Percentiles rank a stretch among this genome's conserved stretches.
Evolutionary conservation across 2,797 vertebrate species (phyloP).

Genomic region (Danio tinwini): DNA sequence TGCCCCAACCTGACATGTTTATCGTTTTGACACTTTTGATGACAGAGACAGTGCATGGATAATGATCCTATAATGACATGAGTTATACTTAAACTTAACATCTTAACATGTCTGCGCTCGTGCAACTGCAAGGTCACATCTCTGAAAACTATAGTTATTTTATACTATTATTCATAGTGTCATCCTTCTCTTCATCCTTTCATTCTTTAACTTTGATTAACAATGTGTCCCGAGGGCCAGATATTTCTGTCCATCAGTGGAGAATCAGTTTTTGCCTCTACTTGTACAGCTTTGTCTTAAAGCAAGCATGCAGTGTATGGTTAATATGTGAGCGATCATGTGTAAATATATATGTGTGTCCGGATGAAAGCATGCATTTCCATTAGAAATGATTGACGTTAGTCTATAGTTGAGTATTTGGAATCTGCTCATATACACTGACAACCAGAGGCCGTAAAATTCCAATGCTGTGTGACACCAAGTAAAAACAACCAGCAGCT

Average conservation of each 20-base stretch:
- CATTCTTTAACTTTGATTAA: conserved; percentile 35
- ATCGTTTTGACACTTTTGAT: background rate
- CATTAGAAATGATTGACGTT: background rate
- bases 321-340: background rate
- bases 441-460: conserved; percentile 9
- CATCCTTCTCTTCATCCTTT: conserved; percentile 9
- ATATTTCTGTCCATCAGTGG: conserved; percentile 21
- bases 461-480: background rate
- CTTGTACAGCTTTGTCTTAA: conserved; percentile 16
- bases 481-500: background rate
- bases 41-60: background rate
- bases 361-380: background rate
- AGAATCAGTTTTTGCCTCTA: conserved; percentile 11
- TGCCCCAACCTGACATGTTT: background rate
- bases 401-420: background rate
- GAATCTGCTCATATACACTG: background rate
- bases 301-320: background rate
- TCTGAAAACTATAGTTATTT: background rate
- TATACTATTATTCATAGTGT: conserved; percentile 22
- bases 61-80: background rate
- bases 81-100: background rate
- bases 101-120: background rate
- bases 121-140: background rate
- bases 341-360: background rate
- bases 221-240: conserved; percentile 11